Evolutionary conservation across 2,888 invertebrate genomes (phyloP).

Genomic region (Pollenia amentaria): DNA sequence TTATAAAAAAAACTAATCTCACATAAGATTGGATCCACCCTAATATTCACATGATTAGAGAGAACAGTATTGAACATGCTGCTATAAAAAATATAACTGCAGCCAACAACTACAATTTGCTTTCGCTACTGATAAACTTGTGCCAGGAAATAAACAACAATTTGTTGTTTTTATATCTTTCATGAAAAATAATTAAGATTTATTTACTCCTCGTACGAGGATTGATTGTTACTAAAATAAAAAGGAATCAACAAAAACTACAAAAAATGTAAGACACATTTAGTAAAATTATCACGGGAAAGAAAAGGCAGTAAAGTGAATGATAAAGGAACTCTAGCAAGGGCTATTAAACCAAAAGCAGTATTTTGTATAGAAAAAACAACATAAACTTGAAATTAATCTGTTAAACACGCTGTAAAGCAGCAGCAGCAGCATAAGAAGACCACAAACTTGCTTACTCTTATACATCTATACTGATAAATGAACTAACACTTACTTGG

Average conservation of each 20-base stretch:
- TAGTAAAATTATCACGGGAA: slow-evolving; percentile 25
- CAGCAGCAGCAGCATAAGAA: not conserved
- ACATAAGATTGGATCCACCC: too few relatives aligned
- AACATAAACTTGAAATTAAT: slow-evolving; percentile 44
- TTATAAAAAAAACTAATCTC: too few relatives aligned
- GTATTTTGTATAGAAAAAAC: slow-evolving; percentile 9
- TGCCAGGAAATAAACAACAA: slow-evolving; percentile 54
- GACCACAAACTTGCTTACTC: slow-evolving; percentile 22
- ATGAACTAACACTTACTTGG: slow-evolving; percentile 30
- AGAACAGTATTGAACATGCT: slow-evolving; percentile 27
- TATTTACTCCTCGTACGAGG: slow-evolving; percentile 38
- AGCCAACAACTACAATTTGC: not conserved
- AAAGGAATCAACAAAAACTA: not conserved
- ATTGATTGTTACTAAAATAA: not conserved
- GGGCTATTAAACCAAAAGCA: slow-evolving; percentile 7
- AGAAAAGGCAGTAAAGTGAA: slow-evolving; percentile 2
- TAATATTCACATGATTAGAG: not conserved
- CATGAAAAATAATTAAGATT: slow-evolving; percentile 57
- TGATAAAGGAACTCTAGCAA: slow-evolving; percentile 1
- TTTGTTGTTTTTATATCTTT: slow-evolving; percentile 51
- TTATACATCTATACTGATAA: slow-evolving; percentile 1
- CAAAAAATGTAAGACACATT: slow-evolving; percentile 43
- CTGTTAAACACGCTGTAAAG: slow-evolving; percentile 32
- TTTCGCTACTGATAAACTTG: slow-evolving; percentile 50
- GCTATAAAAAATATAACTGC: not conserved